Base-by-base conservation (phyloP, 2,888 invertebrate genomes). In the Amphipyra berbera region DNA sequence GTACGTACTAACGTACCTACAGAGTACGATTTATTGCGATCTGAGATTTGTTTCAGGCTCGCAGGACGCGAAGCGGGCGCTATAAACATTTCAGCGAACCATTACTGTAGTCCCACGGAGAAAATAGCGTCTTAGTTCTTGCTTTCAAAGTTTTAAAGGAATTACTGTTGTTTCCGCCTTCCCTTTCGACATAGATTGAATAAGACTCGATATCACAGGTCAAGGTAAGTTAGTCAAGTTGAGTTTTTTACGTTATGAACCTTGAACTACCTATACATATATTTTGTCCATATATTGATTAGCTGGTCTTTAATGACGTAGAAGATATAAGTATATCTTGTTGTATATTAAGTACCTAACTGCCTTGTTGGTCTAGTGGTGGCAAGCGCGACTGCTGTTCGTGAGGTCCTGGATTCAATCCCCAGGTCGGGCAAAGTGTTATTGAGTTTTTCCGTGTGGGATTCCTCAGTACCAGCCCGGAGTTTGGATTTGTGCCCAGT, bases 51-150 rank as follows among this genome's bases (percentile, higher is more conserved):
- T 90, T 90, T 86, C 86, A 74, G 78, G 73, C 80, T 78, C 82
- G 80, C 82, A 81, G 83, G 80, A 85, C 85, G 79, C 82, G 82
- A 84, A 84, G 78, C 83, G 82, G 79, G 81, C 79, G 87, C 91
- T 83, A 91, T 91, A 92, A 92, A 92, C 91, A 91, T 91, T 89
- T 92, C 90, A 89, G 76, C 87, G 81, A 82, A 82, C 90, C 90
- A 89, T 92, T 91, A 91, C 87, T 79, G 87, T 83, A 81, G 84
- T 79, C 82, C 82, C 78, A 73, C 83, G 67, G 84, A 85, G 88
- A 87, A 88, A 90, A 89, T 86, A 82, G 85, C 84, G 83, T 80
- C 86, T 86, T 88, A 85, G 88, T 87, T 90, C 83, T 86, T 84
- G 79, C 78, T 84, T 85, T 84, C 80, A 83, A 88, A 90, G 83